Evolutionary conservation across 1,140 invertebrate genomes (phyloP).

Genomic region (Aphaenogaster floridana): DNA sequence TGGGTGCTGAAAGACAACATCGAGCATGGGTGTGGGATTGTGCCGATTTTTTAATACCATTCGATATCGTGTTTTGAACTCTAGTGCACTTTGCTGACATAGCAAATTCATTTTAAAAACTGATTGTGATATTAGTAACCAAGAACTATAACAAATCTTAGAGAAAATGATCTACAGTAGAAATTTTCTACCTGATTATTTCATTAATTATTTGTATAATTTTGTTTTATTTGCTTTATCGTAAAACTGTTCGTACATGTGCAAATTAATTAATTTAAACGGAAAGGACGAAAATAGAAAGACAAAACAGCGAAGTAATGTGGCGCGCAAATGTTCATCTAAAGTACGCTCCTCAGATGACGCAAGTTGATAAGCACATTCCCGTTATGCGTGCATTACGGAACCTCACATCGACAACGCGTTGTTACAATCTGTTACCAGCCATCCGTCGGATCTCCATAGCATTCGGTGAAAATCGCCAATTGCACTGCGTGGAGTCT

Average conservation of each 20-base stretch:
- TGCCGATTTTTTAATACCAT: neutral
- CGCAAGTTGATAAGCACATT: conserved; percentile 59
- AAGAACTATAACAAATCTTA: neutral
- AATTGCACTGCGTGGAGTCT: conserved; percentile 10
- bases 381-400: conserved; percentile 59
- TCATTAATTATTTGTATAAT: neutral
- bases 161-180: neutral
- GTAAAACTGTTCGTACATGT: neutral
- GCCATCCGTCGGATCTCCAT: conserved; percentile 67
- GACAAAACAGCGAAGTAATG: neutral
- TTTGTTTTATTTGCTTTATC: neutral
- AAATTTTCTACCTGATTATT: neutral
- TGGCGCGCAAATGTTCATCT: conserved; percentile 37
- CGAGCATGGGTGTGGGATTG: conserved; percentile 66
- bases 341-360: conserved; percentile 48
- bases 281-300: conserved; percentile 10
- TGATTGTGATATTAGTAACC: neutral
- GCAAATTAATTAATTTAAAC: conserved; percentile 1
- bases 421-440: conserved; percentile 70
- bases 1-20: conserved; percentile 73
- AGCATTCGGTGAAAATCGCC: conserved; percentile 68
- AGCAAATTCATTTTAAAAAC: conserved; percentile 48
- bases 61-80: conserved; percentile 66
- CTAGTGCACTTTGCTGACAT: conserved; percentile 52
- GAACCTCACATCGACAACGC: conserved; percentile 29